A percentile compares a stretch with the other conserved stretches of the same genome.
These are phyloP conservation scores for Empidonax alnorum DNA, from an alignment of 2,113 vertebrate species.

Conservation along the genomic window DNA sequence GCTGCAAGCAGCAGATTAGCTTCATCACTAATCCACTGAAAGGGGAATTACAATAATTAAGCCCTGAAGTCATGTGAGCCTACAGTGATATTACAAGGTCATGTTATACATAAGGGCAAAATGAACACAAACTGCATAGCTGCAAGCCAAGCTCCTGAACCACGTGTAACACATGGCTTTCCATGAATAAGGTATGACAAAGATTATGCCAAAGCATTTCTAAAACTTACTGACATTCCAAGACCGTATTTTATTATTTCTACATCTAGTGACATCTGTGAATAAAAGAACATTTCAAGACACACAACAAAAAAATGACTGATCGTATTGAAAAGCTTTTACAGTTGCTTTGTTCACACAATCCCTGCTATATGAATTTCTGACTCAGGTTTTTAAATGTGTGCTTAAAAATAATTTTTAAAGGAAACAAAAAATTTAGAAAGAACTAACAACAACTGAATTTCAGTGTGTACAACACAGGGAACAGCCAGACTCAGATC, in stretches of 20 bases:
- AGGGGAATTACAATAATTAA: constrained; percentile 58
- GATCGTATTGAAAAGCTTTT: neutral
- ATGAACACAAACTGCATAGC: neutral
- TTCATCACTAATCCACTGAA: constrained; percentile 41
- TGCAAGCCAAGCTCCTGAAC: constrained; percentile 16
- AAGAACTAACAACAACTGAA: neutral
- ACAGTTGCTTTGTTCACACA: neutral
- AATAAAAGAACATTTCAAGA: neutral
- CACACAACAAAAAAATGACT: neutral
- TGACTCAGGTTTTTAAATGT: neutral
- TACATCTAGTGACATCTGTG: neutral
- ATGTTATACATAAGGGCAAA: constrained; percentile 33
- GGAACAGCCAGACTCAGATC: neutral
- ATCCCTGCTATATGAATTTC: neutral
- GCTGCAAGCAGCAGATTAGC: constrained; percentile 51
- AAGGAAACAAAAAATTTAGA: neutral
- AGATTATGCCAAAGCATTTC: neutral
- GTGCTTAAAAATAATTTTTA: neutral
- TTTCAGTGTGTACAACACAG: neutral
- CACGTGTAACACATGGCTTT: neutral
- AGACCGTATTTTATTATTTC: neutral
- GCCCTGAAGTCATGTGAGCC: constrained; percentile 3
- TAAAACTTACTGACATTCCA: neutral
- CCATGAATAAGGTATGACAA: neutral
- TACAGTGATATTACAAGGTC: constrained; percentile 35